Evolutionary conservation across 2,113 vertebrate genomes (phyloP).

Genomic region (Aleadryas rufinucha): DNA sequence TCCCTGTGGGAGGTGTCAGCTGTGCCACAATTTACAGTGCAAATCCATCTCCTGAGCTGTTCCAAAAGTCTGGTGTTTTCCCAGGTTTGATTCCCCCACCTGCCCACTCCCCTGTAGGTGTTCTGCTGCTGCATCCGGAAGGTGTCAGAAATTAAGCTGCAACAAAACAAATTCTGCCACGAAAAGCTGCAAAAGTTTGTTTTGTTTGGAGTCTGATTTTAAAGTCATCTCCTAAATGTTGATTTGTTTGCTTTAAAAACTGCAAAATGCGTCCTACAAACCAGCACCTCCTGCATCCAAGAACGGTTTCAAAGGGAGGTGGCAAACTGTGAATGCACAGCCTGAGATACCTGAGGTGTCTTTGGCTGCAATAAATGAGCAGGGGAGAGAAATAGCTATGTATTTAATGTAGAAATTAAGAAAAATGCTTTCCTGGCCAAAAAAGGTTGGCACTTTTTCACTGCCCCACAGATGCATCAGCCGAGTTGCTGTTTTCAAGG

Average conservation of each 20-base stretch:
- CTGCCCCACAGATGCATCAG: background rate
- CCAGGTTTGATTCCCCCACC: background rate
- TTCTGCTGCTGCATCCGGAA: background rate
- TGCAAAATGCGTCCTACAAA: fast-evolving
- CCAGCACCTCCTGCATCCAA: background rate
- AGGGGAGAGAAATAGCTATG: background rate
- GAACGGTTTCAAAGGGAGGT: background rate
- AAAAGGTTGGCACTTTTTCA: fast-evolving
- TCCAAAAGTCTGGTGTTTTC: background rate
- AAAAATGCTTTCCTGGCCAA: background rate
- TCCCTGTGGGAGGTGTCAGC: background rate
- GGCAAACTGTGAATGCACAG: background rate
- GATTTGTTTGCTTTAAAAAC: background rate
- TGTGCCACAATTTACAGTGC: background rate
- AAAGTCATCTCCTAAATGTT: background rate
- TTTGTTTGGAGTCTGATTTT: background rate
- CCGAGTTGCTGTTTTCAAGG: background rate
- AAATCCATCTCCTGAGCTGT: background rate
- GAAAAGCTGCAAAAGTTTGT: background rate
- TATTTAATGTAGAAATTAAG: background rate
- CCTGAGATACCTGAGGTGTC: background rate
- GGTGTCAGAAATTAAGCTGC: background rate
- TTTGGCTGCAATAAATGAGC: background rate
- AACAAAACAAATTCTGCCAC: background rate
- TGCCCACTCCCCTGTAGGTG: background rate